Evolutionary conservation across 2,797 vertebrate species (phyloP), one percentile per base, ranked within the genome.

Genomic region (Ctenosaura bakeri): DNA sequence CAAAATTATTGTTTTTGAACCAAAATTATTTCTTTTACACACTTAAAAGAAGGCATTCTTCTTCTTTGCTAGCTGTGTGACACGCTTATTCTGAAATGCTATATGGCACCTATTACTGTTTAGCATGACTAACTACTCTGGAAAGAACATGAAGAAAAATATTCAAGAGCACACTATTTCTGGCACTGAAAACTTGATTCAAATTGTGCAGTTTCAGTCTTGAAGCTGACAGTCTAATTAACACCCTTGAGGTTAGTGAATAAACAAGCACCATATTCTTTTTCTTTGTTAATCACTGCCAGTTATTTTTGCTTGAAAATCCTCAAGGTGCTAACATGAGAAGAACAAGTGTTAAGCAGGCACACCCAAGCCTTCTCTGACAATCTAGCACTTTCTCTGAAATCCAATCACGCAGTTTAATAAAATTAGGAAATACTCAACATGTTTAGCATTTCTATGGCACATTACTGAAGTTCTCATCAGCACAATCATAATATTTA

Each of bases 301-400:
- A 50, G 46, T 90, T 83, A 87, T 83, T 90, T 87, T 89, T 10
- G 32, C 54, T 56, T 93, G 62, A 83, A 93, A 91, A 83, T 2
- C 90, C 71, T 77, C 8, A 90, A 82, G 4, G 50, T 29, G 54
- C 20, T 46, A 77, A 9, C 42, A 83, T 94, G 92, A 50, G 77
- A 38, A 85, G 13, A 69, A 42, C 13, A 92, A 32, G 81, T 77
- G 26, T 26, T 82, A 86, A 89, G 78, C 1, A 38, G 0, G 8
- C 66, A 26, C 54, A 74, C 89, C 32, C 79, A 76, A 85, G 50
- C 71, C 12, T 8, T 13, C 86, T 69, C 8, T 32, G 42, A 46
- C 8, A 76, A 82, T 13, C 14, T 35, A 83, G 13, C n/a, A 35
- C 3, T 78, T 94, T 87, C 22, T 73, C 54, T 86, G 52, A 35